These are phyloP conservation scores for Aspidiotus rigidus DNA, from an alignment of 2,888 invertebrate species.

Conservation along the genomic window DNA sequence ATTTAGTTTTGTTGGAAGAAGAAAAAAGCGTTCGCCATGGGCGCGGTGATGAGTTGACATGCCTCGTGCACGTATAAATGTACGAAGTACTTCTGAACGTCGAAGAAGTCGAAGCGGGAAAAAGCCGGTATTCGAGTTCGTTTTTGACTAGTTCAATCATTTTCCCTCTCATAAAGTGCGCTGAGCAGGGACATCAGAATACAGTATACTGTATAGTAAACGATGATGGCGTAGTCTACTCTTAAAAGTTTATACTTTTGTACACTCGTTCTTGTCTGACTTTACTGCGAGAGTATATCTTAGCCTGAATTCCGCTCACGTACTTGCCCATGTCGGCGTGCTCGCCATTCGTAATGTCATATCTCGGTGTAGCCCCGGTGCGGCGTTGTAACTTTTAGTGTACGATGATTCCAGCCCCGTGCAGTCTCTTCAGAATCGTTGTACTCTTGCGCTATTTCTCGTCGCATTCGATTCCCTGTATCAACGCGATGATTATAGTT, in stretches of 20 bases:
- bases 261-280: slow-evolving; percentile 19
- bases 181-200: background rate
- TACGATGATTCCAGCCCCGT: too few relatives aligned
- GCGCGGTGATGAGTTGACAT: slow-evolving; percentile 30
- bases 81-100: too few relatives aligned
- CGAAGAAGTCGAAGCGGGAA: background rate
- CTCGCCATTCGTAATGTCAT: slow-evolving; percentile 50
- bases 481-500: too few relatives aligned
- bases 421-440: too few relatives aligned
- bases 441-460: too few relatives aligned
- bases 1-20: slow-evolving; percentile 39
- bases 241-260: too few relatives aligned
- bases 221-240: too few relatives aligned
- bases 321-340: slow-evolving; percentile 52
- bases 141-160: slow-evolving; percentile 30
- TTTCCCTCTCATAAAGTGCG: slow-evolving; percentile 17
- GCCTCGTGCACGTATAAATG: slow-evolving; percentile 5
- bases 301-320: slow-evolving; percentile 50
- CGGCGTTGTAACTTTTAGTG: background rate
- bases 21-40: slow-evolving; percentile 18
- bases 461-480: too few relatives aligned
- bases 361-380: background rate
- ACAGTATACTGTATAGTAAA: too few relatives aligned
- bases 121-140: slow-evolving; percentile 24
- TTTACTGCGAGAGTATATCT: slow-evolving; percentile 10